Percentiles rank a stretch among this genome's conserved stretches.
Evolutionary conservation across 2,797 vertebrate genomes (phyloP).

Genomic region (Gobio occitaniae): DNA sequence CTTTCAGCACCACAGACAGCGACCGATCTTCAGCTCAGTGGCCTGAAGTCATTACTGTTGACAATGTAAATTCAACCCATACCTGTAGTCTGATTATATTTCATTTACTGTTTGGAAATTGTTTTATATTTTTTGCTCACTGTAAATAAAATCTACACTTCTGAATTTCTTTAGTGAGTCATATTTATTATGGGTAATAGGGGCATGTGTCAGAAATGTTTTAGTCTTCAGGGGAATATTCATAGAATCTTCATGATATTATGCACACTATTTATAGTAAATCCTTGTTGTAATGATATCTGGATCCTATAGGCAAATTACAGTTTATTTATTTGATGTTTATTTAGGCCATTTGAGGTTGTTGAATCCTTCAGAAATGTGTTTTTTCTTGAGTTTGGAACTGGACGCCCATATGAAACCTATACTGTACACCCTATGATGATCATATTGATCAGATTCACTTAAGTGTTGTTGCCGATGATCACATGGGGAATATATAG

Average conservation of each 20-base stretch:
- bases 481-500: slow-evolving; percentile 3
- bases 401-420: background rate
- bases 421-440: background rate
- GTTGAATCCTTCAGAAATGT: background rate
- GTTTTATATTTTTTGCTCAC: background rate
- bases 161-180: background rate
- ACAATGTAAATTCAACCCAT: background rate
- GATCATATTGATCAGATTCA: slow-evolving; percentile 28
- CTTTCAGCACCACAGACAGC: background rate
- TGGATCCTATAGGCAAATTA: slow-evolving; percentile 43
- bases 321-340: slow-evolving; percentile 6
- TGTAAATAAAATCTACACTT: background rate
- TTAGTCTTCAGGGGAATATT: background rate
- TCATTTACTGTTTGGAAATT: background rate
- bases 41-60: background rate
- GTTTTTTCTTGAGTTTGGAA: background rate
- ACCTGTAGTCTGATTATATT: background rate
- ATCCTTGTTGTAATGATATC: background rate
- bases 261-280: background rate
- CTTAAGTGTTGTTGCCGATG: slow-evolving; percentile 5
- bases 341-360: background rate
- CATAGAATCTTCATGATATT: background rate
- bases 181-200: too few relatives aligned
- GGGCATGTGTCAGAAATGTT: too few relatives aligned
- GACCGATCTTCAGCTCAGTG: background rate